Evolutionary conservation across 2,888 invertebrate genomes (phyloP).

Genomic region (Drosophila anomalata): DNA sequence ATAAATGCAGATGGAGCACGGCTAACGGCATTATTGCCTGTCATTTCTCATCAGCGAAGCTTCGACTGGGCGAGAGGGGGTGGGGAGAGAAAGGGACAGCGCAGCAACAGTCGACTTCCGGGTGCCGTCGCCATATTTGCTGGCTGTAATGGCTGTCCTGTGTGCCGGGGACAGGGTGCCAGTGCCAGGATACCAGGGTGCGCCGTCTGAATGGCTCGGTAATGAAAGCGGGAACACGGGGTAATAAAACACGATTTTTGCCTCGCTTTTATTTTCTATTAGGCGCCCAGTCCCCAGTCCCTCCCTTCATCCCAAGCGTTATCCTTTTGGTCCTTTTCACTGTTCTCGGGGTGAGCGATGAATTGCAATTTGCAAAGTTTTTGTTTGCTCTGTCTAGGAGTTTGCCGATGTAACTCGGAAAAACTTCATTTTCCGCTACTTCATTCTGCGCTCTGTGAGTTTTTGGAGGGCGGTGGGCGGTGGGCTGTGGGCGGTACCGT

Average conservation of each 20-base stretch:
- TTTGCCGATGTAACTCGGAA: constrained; percentile 47
- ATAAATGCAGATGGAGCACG: constrained; percentile 77
- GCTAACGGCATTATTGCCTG: constrained; percentile 76
- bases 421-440: constrained; percentile 73
- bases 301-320: not conserved
- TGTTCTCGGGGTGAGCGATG: constrained; percentile 58
- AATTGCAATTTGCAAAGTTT: constrained; percentile 76
- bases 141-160: constrained; percentile 59
- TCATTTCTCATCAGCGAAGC: constrained; percentile 68
- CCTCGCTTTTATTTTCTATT: constrained; percentile 74
- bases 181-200: constrained; percentile 16
- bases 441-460: constrained; percentile 49
- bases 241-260: constrained; percentile 62
- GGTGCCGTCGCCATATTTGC: constrained; percentile 74
- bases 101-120: constrained; percentile 66
- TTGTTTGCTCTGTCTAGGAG: constrained; percentile 53
- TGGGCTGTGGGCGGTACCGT: not conserved
- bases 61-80: not conserved
- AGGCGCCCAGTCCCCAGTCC: constrained; percentile 13
- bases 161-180: not conserved
- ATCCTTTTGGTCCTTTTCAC: constrained; percentile 3
- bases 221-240: constrained; percentile 52
- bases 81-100: constrained; percentile 18
- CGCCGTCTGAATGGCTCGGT: constrained; percentile 67
- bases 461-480: no score